These are phyloP conservation scores for Callitettix versicolor DNA, from an alignment of 1,140 invertebrate species.

Conservation along the genomic window DNA sequence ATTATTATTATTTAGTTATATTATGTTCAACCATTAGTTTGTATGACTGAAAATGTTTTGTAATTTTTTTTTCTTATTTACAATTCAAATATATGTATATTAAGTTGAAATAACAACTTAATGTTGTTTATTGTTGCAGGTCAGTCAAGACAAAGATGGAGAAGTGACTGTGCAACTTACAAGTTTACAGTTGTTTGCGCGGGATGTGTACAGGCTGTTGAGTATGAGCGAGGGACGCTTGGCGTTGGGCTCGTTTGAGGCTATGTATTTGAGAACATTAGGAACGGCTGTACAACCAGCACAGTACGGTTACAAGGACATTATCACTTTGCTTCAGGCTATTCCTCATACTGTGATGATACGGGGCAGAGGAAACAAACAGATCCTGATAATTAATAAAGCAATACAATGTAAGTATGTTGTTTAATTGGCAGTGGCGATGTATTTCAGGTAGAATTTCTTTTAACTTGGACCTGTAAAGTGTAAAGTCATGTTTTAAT, in stretches of 20 bases:
- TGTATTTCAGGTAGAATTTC: too few relatives aligned
- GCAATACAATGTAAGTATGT: conserved; percentile 23
- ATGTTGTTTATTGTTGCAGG: too few relatives aligned
- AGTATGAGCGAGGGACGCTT: conserved; percentile 40
- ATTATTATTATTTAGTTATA: too few relatives aligned
- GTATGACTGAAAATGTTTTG: too few relatives aligned
- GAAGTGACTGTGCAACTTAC: conserved; percentile 40
- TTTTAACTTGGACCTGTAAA: too few relatives aligned
- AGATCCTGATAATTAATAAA: conserved; percentile 35
- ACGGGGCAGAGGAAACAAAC: conserved; percentile 33
- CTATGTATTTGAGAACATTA: conserved; percentile 40
- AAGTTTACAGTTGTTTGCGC: conserved; percentile 44
- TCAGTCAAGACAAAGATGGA: conserved; percentile 18
- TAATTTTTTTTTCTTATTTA: too few relatives aligned
- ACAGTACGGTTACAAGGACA: conserved; percentile 43
- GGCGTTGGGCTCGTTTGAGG: conserved; percentile 42
- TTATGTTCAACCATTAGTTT: too few relatives aligned
- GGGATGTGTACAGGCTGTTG: conserved; percentile 44
- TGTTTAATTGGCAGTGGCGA: too few relatives aligned
- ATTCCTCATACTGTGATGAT: conserved; percentile 44
- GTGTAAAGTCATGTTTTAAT: too few relatives aligned
- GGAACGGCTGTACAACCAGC: conserved; percentile 42
- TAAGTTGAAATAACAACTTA: too few relatives aligned
- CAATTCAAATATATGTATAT: too few relatives aligned
- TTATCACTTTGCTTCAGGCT: conserved; percentile 40